Evolutionary conservation across 2,888 invertebrate species (phyloP).

Genomic region (Drosophila dives): DNA sequence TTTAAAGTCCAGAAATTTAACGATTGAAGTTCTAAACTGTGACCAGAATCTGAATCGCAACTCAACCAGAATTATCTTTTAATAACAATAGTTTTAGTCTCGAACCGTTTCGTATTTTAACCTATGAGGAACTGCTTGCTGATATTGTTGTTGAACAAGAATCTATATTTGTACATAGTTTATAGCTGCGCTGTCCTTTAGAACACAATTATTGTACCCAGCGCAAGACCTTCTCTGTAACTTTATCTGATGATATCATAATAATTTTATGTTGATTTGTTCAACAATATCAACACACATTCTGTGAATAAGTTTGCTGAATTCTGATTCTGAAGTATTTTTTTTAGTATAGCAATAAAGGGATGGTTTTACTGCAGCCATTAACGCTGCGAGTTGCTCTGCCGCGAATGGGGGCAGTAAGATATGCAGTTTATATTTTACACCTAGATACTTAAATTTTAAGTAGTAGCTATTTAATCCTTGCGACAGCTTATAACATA

Average conservation of each 20-base stretch:
- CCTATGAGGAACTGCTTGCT: too few relatives aligned
- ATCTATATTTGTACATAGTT: neutral
- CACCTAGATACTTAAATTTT: conserved; percentile 36
- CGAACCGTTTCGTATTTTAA: neutral
- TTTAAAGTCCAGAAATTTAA: neutral
- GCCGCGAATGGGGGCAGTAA: conserved; percentile 27
- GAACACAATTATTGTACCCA: neutral
- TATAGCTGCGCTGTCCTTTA: neutral
- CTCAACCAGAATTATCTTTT: neutral
- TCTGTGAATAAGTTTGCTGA: neutral
- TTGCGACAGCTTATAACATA: conserved; percentile 23
- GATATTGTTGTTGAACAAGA: neutral
- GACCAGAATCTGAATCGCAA: neutral
- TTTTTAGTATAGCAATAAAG: conserved; percentile 19
- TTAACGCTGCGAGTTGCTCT: neutral
- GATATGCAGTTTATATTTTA: conserved; percentile 36
- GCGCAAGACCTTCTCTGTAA: neutral
- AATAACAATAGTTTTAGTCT: neutral
- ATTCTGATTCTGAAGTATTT: neutral
- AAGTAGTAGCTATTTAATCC: conserved; percentile 29
- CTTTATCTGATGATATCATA: neutral
- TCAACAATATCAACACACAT: neutral
- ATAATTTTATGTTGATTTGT: neutral
- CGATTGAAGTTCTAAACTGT: neutral
- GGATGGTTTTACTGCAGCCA: conserved; percentile 29